These are phyloP conservation scores for Periphyllus acericola DNA, from an alignment of 2,888 invertebrate species.

Conservation along the genomic window DNA sequence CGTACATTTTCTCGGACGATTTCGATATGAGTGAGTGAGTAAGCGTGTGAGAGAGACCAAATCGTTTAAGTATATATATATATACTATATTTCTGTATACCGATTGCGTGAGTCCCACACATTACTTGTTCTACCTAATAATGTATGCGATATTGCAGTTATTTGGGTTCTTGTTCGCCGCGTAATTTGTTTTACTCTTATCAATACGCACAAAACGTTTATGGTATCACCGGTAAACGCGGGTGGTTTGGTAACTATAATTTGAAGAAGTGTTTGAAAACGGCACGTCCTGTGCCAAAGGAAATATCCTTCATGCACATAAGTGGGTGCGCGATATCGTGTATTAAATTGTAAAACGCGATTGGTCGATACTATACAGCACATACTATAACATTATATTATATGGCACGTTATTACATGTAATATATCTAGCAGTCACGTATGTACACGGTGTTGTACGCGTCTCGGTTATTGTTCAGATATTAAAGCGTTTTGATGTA, in stretches of 20 bases:
- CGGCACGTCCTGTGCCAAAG: too few species aligned
- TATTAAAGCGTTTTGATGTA: neutral
- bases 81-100: too few species aligned
- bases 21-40: neutral
- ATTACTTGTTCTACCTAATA: neutral
- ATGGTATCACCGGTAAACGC: neutral
- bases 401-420: neutral
- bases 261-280: too few species aligned
- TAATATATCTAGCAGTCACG: neutral
- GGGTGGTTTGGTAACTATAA: neutral
- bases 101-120: conserved; percentile 40
- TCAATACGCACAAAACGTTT: neutral
- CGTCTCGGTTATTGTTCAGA: neutral
- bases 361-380: too few species aligned
- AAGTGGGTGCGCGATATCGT: too few species aligned
- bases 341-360: too few species aligned
- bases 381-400: too few species aligned
- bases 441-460: neutral
- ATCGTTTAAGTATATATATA: neutral
- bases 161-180: neutral
- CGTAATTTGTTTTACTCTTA: conserved; percentile 4
- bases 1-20: neutral
- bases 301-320: too few species aligned
- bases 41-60: neutral
- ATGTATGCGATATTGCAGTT: neutral